Evolutionary conservation across 2,888 invertebrate genomes (phyloP), one percentile per base, ranked within the genome.

Genomic region (Phlogophora meticulosa): DNA sequence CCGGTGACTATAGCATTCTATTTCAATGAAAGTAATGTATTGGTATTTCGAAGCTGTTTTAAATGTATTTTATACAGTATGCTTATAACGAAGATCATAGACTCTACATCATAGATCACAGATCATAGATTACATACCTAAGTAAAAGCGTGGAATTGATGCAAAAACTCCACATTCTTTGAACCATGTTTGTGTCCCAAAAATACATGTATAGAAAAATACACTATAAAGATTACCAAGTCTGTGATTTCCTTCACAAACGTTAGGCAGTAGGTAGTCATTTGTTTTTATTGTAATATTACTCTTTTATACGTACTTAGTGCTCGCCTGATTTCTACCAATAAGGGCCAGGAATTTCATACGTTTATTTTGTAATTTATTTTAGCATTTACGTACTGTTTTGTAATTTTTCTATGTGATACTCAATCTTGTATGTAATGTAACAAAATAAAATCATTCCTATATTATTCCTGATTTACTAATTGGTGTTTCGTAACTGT

Each of bases 401-500:
- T 68, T 69, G 38, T 73, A 75, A 17, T 58, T 48, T 61, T 48
- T 15, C 22, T 69, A 62, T 7, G 45, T 76, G 70, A 76, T 73
- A 76, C 53, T 76, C 59, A 45, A 46, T 62, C 20, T 28, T 43
- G 38, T 48, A 2, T 70, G 24, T 75, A 52, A 58, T 55, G 15
- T 67, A 42, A 49, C 45, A 53, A 48, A 82, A 79, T 77, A 80
- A 83, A 85, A 70, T 80, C 84, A 86, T 85, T 87, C 85, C 83
- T 80, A 45, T 53, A 63, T 0, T 32, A 17, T 13, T 52, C 36
- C 15, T 53, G 10, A 36, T 48, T 62, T 42, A 34, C 17, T 22
- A 3, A 11, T 4, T 2, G n/a, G 1, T 38, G 17, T 69, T 59
- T 43, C 15, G 22, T 45, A 17, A 17, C 4, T 17, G 13, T 20